phyloP scores from a whole-genome alignment of 2,888 invertebrate species.

The Dromius quadrimaculatus region DNA sequence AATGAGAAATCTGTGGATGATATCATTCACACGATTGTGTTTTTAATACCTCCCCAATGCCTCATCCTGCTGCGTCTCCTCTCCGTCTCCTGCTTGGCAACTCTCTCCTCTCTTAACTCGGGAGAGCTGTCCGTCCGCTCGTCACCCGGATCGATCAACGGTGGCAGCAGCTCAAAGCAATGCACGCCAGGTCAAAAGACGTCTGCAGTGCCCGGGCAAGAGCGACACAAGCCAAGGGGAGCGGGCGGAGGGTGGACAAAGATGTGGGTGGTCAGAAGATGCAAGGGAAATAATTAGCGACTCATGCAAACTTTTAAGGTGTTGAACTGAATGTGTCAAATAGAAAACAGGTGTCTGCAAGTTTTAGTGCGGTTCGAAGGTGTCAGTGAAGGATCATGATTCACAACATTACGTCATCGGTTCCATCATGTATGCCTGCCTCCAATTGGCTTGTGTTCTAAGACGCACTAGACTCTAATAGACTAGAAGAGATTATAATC shows the following conservation, averaged over 20 bases:
- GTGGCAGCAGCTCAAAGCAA: conserved; percentile 68
- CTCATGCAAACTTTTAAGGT: too few relatives aligned
- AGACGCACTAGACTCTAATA: too few relatives aligned
- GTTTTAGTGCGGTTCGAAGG: too few relatives aligned
- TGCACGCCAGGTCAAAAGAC: conserved; percentile 68
- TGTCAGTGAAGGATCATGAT: too few relatives aligned
- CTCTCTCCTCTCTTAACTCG: background rate
- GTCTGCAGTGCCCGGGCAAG: conserved; percentile 65
- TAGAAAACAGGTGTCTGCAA: too few relatives aligned
- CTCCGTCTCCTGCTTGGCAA: background rate
- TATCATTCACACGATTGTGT: conserved; percentile 46
- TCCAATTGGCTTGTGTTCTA: too few relatives aligned
- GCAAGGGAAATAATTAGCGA: too few relatives aligned
- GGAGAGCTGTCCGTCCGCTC: conserved; percentile 66
- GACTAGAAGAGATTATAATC: too few relatives aligned
- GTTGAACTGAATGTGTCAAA: too few relatives aligned
- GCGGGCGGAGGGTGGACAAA: background rate
- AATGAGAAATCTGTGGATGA: too few relatives aligned
- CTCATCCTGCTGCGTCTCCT: conserved; percentile 24
- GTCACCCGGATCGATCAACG: conserved; percentile 66
- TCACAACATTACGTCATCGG: too few relatives aligned
- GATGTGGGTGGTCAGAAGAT: background rate
- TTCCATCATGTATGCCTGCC: too few relatives aligned
- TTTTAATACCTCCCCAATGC: conserved; percentile 34
- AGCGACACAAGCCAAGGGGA: conserved; percentile 61